phyloP scores from a whole-genome alignment of 2,113 vertebrate species.

The Gymnarchus niloticus region DNA sequence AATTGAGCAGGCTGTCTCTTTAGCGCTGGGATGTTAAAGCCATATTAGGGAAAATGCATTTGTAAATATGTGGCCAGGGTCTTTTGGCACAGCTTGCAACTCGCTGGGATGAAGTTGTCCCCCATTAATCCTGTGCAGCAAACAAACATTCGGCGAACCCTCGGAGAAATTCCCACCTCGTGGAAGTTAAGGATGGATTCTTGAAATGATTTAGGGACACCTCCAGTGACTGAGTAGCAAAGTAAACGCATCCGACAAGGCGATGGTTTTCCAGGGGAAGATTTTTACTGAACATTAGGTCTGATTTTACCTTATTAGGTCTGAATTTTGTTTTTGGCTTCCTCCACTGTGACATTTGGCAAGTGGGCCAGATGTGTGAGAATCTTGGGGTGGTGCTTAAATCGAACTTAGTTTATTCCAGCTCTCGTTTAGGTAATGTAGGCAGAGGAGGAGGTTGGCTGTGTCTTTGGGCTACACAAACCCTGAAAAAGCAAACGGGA shows the following conservation, averaged over 20 bases:
- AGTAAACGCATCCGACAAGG: constrained; percentile 34
- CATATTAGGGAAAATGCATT: constrained; percentile 26
- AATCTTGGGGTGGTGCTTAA: constrained; percentile 25
- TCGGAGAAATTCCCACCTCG: constrained; percentile 19
- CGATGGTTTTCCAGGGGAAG: constrained; percentile 35
- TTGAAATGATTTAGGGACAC: constrained; percentile 35
- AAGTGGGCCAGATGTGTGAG: constrained; percentile 21
- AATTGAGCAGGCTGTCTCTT: not conserved
- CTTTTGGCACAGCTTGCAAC: not conserved
- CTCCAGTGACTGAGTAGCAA: constrained; percentile 44
- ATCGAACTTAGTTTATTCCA: constrained; percentile 23
- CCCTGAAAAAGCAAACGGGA: constrained; percentile 29
- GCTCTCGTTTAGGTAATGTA: not conserved
- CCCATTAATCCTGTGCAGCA: not conserved
- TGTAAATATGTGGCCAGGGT: not conserved
- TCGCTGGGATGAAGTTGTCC: not conserved
- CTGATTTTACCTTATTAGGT: constrained; percentile 65
- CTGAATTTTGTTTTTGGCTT: constrained; percentile 44
- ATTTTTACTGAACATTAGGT: constrained; percentile 43
- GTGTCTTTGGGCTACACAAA: no score
- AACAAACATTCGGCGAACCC: constrained; percentile 14
- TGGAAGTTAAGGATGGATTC: constrained; percentile 11
- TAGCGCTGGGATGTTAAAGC: not conserved
- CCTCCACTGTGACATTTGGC: constrained; percentile 20
- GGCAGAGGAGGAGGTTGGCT: no score